Percentiles rank a stretch among this genome's conserved stretches.
These are phyloP conservation scores for Hestina assimilis DNA, from an alignment of 1,140 invertebrate genomes.

Conservation along the genomic window DNA sequence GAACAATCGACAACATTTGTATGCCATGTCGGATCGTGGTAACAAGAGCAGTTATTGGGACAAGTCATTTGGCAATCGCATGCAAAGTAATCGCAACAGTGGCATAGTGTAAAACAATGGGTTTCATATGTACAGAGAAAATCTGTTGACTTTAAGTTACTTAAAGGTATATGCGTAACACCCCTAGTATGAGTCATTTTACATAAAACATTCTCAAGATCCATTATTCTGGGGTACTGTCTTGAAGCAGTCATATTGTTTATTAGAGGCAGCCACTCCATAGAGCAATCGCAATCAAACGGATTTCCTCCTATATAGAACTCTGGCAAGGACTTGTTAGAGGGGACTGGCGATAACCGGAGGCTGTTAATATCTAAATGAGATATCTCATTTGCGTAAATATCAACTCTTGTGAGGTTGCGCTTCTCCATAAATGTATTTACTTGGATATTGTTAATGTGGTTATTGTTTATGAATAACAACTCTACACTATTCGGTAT, in stretches of 20 bases:
- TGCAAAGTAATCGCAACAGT: conserved; percentile 96
- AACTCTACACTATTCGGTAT: conserved; percentile 93
- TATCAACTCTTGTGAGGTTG: conserved; percentile 90
- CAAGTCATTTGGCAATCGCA: conserved; percentile 98
- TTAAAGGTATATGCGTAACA: conserved; percentile 82
- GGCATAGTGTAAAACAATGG: conserved; percentile 94
- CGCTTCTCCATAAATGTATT: conserved; percentile 92
- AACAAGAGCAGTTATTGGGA: conserved; percentile 93
- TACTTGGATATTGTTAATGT: conserved; percentile 87
- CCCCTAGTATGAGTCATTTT: conserved; percentile 87
- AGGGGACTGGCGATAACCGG: conserved; percentile 84
- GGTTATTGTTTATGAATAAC: conserved; percentile 93
- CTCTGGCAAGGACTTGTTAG: conserved; percentile 86
- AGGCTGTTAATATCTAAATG: conserved; percentile 90
- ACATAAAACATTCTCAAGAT: conserved; percentile 91
- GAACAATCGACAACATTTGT: conserved; percentile 95
- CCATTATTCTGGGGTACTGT: conserved; percentile 91
- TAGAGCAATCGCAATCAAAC: conserved; percentile 93
- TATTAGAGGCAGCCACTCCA: conserved; percentile 94
- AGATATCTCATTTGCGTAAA: conserved; percentile 92
- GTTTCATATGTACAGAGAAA: conserved; percentile 94
- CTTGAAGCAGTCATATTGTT: conserved; percentile 89
- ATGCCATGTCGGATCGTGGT: conserved; percentile 94
- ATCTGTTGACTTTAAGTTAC: conserved; percentile 83
- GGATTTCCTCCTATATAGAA: conserved; percentile 94